Evolutionary conservation across 2,888 invertebrate species (phyloP).

Genomic region (Teleogryllus oceanicus): DNA sequence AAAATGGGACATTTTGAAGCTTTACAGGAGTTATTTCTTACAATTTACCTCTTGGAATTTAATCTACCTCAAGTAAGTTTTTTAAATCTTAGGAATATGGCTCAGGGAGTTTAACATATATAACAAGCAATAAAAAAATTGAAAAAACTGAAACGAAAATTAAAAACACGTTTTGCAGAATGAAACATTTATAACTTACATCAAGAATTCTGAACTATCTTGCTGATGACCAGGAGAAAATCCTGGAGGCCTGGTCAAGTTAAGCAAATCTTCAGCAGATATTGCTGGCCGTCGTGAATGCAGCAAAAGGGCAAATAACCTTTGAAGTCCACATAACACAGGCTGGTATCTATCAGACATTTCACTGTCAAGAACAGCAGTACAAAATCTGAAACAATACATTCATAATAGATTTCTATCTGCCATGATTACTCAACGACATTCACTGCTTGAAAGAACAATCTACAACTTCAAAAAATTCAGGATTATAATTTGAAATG

Average conservation of each 20-base stretch:
- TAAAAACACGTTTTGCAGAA: background rate
- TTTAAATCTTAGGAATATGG: too few species aligned
- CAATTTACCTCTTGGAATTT: too few species aligned
- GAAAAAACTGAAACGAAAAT: background rate
- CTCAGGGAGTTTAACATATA: too few species aligned
- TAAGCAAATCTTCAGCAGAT: conserved; percentile 68
- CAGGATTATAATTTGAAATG: too few species aligned
- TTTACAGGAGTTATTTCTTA: too few species aligned
- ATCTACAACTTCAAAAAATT: too few species aligned
- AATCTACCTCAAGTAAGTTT: too few species aligned
- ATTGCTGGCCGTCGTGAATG: conserved; percentile 64
- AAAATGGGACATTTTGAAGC: too few species aligned
- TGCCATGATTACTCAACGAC: too few species aligned
- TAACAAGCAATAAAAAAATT: background rate
- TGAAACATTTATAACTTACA: conserved; percentile 48
- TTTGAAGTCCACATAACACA: conserved; percentile 64
- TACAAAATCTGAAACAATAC: background rate
- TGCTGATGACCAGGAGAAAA: conserved; percentile 77
- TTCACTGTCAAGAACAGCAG: background rate
- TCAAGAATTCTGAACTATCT: conserved; percentile 83
- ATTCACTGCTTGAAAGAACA: too few species aligned
- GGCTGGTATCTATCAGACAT: conserved; percentile 40
- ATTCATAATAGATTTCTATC: background rate
- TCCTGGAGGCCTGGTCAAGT: conserved; percentile 69
- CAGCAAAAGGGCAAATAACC: conserved; percentile 69